Percentiles rank a stretch among this genome's conserved stretches.
Conservation (phyloP, 2,888 invertebrate genomes). For the Tachina grossa region DNA sequence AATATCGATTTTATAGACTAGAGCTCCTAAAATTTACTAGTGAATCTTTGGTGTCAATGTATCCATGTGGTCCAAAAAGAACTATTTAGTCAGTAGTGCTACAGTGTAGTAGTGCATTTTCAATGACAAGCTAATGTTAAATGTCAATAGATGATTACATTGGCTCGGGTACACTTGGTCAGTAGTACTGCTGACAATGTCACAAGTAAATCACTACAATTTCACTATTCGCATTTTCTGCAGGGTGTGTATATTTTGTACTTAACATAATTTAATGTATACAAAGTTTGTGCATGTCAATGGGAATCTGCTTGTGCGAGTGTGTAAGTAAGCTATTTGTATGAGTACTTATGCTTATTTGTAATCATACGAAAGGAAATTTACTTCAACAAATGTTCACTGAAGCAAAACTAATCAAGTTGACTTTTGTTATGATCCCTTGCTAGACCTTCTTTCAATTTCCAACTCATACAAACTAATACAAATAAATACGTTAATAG, state of each 20-base stretch:
- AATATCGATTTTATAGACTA: no score
- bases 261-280: slow-evolving; percentile 23
- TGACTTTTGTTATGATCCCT: slow-evolving; percentile 78
- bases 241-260: slow-evolving; percentile 3
- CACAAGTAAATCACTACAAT: no score
- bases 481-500: background rate
- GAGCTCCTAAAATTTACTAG: no score
- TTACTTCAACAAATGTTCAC: slow-evolving; percentile 77
- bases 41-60: no score
- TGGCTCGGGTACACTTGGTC: no score
- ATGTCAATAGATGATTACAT: no score
- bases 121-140: no score
- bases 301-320: background rate
- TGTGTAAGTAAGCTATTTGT: background rate
- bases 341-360: background rate
- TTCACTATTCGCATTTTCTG: no score
- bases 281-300: background rate
- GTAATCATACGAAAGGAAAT: background rate
- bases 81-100: no score
- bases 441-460: slow-evolving; percentile 66
- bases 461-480: slow-evolving; percentile 32
- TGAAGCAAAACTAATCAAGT: slow-evolving; percentile 79
- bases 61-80: no score
- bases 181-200: no score
- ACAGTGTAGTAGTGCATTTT: no score